Percentiles rank a stretch among this genome's conserved stretches.
These are phyloP conservation scores for Nymphalis io DNA, from an alignment of 1,140 invertebrate species.

Conservation along the genomic window DNA sequence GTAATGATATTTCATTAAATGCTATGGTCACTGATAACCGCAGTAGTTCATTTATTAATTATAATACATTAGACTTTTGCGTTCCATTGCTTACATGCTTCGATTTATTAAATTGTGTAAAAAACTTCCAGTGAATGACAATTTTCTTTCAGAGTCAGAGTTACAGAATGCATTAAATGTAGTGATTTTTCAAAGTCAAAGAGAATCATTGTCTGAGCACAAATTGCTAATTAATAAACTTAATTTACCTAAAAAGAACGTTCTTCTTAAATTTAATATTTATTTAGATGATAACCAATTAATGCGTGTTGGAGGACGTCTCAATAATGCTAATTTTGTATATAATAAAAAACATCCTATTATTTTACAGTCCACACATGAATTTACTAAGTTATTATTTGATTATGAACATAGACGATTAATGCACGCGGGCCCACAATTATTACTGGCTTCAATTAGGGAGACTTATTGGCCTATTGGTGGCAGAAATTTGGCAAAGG, in stretches of 20 bases:
- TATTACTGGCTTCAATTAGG: conserved; percentile 9
- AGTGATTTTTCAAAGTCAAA: neutral
- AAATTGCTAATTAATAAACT: neutral
- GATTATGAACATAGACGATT: neutral
- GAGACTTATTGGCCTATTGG: conserved; percentile 5
- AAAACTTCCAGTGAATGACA: neutral
- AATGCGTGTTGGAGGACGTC: conserved; percentile 1
- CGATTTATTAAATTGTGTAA: neutral
- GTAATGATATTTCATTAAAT: too few relatives aligned
- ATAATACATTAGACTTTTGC: neutral
- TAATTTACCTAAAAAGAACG: neutral
- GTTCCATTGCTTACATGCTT: neutral
- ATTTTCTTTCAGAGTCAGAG: neutral
- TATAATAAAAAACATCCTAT: conserved; percentile 6
- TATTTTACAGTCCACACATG: neutral
- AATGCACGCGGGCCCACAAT: conserved; percentile 8
- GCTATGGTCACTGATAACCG: too few relatives aligned
- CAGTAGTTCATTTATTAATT: too few relatives aligned
- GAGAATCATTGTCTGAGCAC: neutral
- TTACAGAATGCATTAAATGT: neutral
- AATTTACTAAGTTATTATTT: neutral
- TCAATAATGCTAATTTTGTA: neutral
- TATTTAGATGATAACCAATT: conserved; percentile 13
- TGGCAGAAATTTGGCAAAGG: conserved; percentile 11
- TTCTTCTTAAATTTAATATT: conserved; percentile 3